Percentiles rank a stretch among this genome's conserved stretches.
Evolutionary conservation across 2,797 vertebrate species (phyloP).

Genomic region (Benthosema pterotum): DNA sequence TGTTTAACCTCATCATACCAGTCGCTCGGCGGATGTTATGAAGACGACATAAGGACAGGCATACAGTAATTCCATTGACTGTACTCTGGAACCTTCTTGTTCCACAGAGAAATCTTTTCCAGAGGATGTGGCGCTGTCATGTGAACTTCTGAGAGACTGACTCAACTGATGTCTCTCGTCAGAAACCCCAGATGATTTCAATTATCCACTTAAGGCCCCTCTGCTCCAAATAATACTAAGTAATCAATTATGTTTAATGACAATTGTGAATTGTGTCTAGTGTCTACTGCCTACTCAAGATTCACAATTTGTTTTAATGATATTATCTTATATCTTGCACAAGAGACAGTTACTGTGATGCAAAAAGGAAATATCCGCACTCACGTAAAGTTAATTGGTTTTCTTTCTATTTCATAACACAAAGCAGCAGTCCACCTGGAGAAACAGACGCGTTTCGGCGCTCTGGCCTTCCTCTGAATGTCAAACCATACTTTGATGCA

Average conservation of each 20-base stretch:
- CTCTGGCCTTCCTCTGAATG: no score
- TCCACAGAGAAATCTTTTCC: conserved; percentile 43
- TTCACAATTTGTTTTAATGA: background rate
- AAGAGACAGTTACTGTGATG: background rate
- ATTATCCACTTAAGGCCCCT: background rate
- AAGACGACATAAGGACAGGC: conserved; percentile 26
- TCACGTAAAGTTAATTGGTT: no score
- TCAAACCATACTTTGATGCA: no score
- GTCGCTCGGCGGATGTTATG: conserved; percentile 52
- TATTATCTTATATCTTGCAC: background rate
- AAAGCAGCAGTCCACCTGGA: no score
- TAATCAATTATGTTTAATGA: background rate
- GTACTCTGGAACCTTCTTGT: conserved; percentile 38
- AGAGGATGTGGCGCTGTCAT: conserved; percentile 18
- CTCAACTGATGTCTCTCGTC: conserved; percentile 1
- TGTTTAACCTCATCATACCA: conserved; percentile 38
- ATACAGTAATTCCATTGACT: conserved; percentile 42
- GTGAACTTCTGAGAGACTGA: no score
- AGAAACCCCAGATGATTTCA: conserved; percentile 19
- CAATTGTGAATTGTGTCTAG: background rate
- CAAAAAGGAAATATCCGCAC: no score
- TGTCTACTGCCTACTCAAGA: background rate
- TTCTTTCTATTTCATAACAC: no score
- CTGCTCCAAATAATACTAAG: background rate
- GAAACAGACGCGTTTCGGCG: no score